Conservation (phyloP, 2,113 vertebrate genomes). For the Elaphurus davidianus region DNA sequence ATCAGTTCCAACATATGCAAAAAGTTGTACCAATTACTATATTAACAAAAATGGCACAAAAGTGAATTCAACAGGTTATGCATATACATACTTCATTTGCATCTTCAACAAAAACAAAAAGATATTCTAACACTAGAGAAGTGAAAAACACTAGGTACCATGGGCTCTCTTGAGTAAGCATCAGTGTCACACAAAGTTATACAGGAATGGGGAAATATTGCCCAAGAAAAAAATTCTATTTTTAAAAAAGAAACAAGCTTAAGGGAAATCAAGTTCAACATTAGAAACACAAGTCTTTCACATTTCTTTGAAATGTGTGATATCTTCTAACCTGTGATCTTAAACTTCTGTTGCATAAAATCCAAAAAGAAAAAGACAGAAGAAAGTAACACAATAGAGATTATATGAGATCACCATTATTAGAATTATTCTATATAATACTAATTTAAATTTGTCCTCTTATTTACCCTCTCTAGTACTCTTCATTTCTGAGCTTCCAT, state of each 20-base stretch:
- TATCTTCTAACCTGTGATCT: slow-evolving; percentile 81
- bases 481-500: not conserved
- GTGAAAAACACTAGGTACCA: slow-evolving; percentile 79
- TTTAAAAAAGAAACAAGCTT: slow-evolving; percentile 87
- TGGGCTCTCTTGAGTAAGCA: slow-evolving; percentile 79
- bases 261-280: slow-evolving; percentile 88
- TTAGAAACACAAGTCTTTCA: slow-evolving; percentile 83
- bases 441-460: not conserved
- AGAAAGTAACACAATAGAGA: slow-evolving; percentile 78
- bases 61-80: slow-evolving; percentile 91
- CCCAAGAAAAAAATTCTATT: slow-evolving; percentile 82
- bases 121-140: slow-evolving; percentile 80
- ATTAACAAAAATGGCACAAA: slow-evolving; percentile 98
- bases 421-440: not conserved
- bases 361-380: slow-evolving; percentile 66
- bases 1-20: slow-evolving; percentile 77
- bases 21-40: slow-evolving; percentile 95
- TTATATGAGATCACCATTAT: slow-evolving; percentile 78
- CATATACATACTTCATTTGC: slow-evolving; percentile 89
- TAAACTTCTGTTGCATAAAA: slow-evolving; percentile 78
- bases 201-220: slow-evolving; percentile 90
- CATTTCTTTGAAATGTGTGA: slow-evolving; percentile 78
- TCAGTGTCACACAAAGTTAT: slow-evolving; percentile 81
- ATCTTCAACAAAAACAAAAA: slow-evolving; percentile 78
- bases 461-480: not conserved